phyloP scores from a whole-genome alignment of 2,888 invertebrate species.

The Holacanthella duospinosa region DNA sequence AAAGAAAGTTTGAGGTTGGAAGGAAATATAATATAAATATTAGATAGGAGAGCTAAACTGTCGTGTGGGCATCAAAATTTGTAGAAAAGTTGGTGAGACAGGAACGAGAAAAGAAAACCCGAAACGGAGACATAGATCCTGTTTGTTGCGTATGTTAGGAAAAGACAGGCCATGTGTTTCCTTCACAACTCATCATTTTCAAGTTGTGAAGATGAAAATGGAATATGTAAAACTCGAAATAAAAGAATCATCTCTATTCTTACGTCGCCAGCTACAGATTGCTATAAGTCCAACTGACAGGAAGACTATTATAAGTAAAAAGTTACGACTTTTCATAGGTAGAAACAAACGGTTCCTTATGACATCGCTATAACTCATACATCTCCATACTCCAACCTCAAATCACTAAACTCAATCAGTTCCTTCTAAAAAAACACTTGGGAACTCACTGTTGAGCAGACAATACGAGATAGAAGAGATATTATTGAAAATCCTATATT shows the following conservation, averaged over 20 bases:
- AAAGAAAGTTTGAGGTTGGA: neutral
- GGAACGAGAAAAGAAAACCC: neutral
- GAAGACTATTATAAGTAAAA: neutral
- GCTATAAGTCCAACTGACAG: neutral
- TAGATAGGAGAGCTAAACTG: neutral
- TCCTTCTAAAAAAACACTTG: too few relatives aligned
- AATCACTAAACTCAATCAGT: too few relatives aligned
- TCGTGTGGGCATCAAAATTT: neutral
- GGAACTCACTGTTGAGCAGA: too few relatives aligned
- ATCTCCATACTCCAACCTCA: too few relatives aligned
- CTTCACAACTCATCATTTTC: constrained; percentile 19
- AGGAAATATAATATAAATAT: too few relatives aligned
- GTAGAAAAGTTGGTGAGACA: neutral
- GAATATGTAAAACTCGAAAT: constrained; percentile 7
- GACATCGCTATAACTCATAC: too few relatives aligned
- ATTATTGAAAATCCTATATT: too few relatives aligned
- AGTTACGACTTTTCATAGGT: neutral
- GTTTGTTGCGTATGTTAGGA: neutral
- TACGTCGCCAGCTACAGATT: neutral
- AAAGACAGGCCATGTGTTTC: constrained; percentile 15
- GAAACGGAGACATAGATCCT: neutral
- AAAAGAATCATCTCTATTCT: constrained; percentile 22
- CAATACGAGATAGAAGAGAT: too few relatives aligned
- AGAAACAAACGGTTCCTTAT: too few relatives aligned
- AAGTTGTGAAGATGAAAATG: neutral